phyloP scores from a whole-genome alignment of 1,140 invertebrate genomes.

The Lithobius niger region DNA sequence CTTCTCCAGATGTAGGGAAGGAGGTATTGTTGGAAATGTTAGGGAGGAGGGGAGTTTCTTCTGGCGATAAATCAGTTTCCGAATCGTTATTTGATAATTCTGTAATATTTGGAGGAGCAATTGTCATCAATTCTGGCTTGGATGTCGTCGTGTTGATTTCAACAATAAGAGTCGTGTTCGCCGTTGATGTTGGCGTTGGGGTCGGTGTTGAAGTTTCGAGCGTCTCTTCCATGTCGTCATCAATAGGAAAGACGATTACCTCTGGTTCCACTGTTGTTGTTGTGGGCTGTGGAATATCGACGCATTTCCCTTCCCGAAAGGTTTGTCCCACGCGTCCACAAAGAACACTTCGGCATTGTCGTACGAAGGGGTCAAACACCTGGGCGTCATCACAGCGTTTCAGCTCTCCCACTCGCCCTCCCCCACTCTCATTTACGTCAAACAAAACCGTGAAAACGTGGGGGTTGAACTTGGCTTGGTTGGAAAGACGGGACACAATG shows the following conservation, averaged over 20 bases:
- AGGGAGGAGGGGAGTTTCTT: too few relatives aligned
- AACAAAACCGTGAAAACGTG: slow-evolving; percentile 39
- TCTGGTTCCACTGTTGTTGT: slow-evolving; percentile 9
- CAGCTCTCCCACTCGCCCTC: slow-evolving; percentile 28
- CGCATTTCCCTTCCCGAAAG: slow-evolving; percentile 22
- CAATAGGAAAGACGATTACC: background rate
- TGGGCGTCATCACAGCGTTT: slow-evolving; percentile 25
- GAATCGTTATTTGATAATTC: too few relatives aligned
- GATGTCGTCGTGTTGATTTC: slow-evolving; percentile 12
- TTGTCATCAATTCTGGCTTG: background rate
- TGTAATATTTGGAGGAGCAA: too few relatives aligned
- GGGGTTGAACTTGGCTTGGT: slow-evolving; percentile 32
- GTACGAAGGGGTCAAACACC: slow-evolving; percentile 38
- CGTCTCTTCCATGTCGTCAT: slow-evolving; percentile 11
- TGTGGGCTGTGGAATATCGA: slow-evolving; percentile 12
- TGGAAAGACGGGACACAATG: slow-evolving; percentile 14
- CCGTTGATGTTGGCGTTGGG: slow-evolving; percentile 20
- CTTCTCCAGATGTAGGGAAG: background rate
- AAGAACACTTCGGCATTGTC: background rate
- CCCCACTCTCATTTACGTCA: slow-evolving; percentile 29
- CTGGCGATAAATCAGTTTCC: too few relatives aligned
- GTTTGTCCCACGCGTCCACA: slow-evolving; percentile 11
- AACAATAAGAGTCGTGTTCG: slow-evolving; percentile 11
- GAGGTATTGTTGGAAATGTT: background rate
- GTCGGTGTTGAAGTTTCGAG: slow-evolving; percentile 19